Base-by-base conservation (phyloP, 2,113 vertebrate genomes). In the Benitochromis conjunctus region DNA sequence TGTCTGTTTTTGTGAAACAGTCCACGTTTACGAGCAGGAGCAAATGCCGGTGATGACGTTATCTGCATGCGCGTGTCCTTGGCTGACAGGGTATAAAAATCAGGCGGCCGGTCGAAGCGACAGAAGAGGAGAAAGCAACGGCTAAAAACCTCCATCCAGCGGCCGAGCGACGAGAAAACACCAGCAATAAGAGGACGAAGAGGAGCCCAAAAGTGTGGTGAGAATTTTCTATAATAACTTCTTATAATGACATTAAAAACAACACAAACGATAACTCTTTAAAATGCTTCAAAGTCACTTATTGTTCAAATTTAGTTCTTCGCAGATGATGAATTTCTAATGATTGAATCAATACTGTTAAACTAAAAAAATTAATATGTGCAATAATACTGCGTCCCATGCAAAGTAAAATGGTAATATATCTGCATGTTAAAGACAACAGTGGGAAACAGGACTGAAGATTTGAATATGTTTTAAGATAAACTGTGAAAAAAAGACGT, bases 11-110 rank as follows among this genome's bases (percentile, higher is more conserved):
- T 79, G 76, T 71, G 60, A 55, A 54, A 60, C 41, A 5, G 26
- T 66, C 21, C 69, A 54, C 79, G 74, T 88, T 83, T 79, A 55
- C 54, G 3, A 60, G 26, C 88, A 88, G 77, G 81, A 83, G 77
- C 81, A 62, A 85, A 60, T 12, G 43, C 18, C 74, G 24, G 31
- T 21, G 53, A 82, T 48, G 83, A 91, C 79, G 69, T 66, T 19
- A n/a, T 78, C 60, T 83, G 83, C 11, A 43, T 71, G 55, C 16
- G 48, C 34, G 56, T 79, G 89, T 91, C 76, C 74, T 83, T 87
- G 92, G 74, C 58, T 19, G 38, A 14, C 53, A 79, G 64, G 24
- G 29, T 93, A 92, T 92, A 93, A 93, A 92, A 79, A 81, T 82
- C 10, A 4, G 14, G 5, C 1, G 5, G 16, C 82, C 3, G 13